Percentiles rank a stretch among this genome's conserved stretches.
Conservation (phyloP, 2,113 vertebrate species). For the Tragelaphus scriptus region DNA sequence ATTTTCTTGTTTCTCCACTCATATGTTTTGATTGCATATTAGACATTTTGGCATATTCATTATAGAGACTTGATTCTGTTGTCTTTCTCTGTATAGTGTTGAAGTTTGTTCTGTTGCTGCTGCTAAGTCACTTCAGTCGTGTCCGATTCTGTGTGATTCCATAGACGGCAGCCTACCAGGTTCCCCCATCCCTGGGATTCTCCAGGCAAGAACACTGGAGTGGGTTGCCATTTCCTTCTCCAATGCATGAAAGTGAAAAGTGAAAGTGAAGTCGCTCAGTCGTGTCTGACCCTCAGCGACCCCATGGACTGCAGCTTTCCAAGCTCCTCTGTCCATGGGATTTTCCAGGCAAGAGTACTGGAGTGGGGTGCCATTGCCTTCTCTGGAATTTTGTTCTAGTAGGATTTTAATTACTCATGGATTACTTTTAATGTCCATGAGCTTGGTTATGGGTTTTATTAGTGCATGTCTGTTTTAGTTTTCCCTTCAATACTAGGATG, state of each 20-base stretch:
- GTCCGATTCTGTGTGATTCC: accelerated
- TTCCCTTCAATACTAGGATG: not conserved
- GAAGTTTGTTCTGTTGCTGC: not conserved
- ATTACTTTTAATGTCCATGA: not conserved
- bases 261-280: too few relatives aligned
- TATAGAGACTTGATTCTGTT: not conserved
- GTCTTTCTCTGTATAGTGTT: not conserved
- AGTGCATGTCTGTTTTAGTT: not conserved
- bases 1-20: not conserved
- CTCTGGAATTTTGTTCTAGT: not conserved
- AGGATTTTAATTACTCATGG: not conserved
- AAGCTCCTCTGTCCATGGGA: too few relatives aligned
- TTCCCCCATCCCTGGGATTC: too few relatives aligned
- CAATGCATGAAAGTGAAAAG: too few relatives aligned
- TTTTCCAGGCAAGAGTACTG: too few relatives aligned
- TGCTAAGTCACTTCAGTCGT: accelerated
- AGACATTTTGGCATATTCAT: not conserved
- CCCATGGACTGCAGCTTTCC: too few relatives aligned
- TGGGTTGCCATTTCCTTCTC: too few relatives aligned
- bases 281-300: too few relatives aligned
- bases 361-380: too few relatives aligned
- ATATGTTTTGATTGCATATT: not conserved
- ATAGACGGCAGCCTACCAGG: too few relatives aligned
- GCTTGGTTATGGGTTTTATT: not conserved
- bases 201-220: too few relatives aligned